These are phyloP conservation scores for Dendrolimus kikuchii DNA, from an alignment of 1,140 invertebrate species.

Conservation along the genomic window DNA sequence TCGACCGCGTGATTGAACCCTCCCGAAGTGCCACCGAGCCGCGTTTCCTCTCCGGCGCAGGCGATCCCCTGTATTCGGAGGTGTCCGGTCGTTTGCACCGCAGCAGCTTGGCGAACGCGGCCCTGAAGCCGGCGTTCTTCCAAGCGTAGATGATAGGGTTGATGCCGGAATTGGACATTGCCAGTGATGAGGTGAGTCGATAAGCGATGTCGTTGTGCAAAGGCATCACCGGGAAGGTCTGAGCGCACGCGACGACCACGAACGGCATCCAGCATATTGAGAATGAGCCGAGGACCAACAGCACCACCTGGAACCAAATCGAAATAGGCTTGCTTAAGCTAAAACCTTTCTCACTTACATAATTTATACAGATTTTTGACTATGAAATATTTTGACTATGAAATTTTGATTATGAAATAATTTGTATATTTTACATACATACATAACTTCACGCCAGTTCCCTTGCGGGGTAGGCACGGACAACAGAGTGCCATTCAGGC, in stretches of 20 bases:
- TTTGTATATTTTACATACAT: too few relatives aligned
- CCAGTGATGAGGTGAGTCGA: constrained; percentile 79
- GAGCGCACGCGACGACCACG: constrained; percentile 76
- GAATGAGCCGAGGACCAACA: constrained; percentile 82
- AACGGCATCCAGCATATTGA: constrained; percentile 85
- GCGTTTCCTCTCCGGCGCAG: constrained; percentile 51
- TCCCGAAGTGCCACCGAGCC: constrained; percentile 58
- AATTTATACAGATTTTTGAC: neutral
- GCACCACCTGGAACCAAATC: constrained; percentile 75
- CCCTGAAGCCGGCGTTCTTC: constrained; percentile 83
- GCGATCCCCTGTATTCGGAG: constrained; percentile 60
- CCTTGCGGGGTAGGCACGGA: too few relatives aligned
- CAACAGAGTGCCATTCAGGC: too few relatives aligned
- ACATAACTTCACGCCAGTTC: too few relatives aligned
- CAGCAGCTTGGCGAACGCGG: constrained; percentile 77
- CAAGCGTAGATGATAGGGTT: constrained; percentile 87
- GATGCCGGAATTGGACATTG: constrained; percentile 82
- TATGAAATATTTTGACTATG: too few relatives aligned
- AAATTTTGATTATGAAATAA: too few relatives aligned
- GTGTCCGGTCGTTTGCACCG: constrained; percentile 75
- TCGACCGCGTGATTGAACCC: constrained; percentile 54
- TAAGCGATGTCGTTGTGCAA: constrained; percentile 74
- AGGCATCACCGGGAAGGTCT: constrained; percentile 69
- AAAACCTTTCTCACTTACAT: neutral
- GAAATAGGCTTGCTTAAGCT: neutral